Evolutionary conservation across 2,888 invertebrate genomes (phyloP), one percentile per base, ranked within the genome.

Genomic region (Siphlonurus alternatus): DNA sequence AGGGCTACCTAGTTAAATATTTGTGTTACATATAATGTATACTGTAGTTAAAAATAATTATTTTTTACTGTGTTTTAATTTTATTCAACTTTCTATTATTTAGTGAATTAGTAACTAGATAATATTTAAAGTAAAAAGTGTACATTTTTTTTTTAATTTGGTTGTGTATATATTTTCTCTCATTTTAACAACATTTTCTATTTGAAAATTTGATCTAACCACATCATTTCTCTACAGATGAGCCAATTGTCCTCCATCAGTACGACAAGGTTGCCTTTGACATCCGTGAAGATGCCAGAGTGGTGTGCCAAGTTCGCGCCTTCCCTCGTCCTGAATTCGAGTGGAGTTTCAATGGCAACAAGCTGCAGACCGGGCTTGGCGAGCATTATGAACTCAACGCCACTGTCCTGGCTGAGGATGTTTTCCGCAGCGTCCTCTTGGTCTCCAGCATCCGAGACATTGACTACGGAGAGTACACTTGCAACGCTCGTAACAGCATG

Each of bases 301-400:
- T 95, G 23, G 82, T 87, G 0, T 94, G 94, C 75, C 85, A 87
- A 72, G 92, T 94, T 18, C 90, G 92, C 73, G 92, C 94, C 0
- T 94, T 91, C 75, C 94, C 94, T 0, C 88, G 90, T 71, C 93
- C 94, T 0, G 91, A 91, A 73, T 93, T 94, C 76, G 91, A 93
- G 71, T 95, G 94, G 94, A 89, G 84, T 71, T 91, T 85, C 71
- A 88, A 87, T 51, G 84, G 85, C 3, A 88, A 88, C 74, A 79
- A 82, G 0, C 74, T 91, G 56, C 84, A 87, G 67, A 86, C 88
- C 74, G 87, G 88, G 0, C 75, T 77, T 1, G 87, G 88, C 1
- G 89, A 90, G 71, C 90, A 91, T 72, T 93, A 93, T 74, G 87
- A 90, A 72, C 88, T 92, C 59, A 88, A 86, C 70, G 87, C 89